phyloP scores from a whole-genome alignment of 2,797 vertebrate species.

The Apogon hyalosoma region DNA sequence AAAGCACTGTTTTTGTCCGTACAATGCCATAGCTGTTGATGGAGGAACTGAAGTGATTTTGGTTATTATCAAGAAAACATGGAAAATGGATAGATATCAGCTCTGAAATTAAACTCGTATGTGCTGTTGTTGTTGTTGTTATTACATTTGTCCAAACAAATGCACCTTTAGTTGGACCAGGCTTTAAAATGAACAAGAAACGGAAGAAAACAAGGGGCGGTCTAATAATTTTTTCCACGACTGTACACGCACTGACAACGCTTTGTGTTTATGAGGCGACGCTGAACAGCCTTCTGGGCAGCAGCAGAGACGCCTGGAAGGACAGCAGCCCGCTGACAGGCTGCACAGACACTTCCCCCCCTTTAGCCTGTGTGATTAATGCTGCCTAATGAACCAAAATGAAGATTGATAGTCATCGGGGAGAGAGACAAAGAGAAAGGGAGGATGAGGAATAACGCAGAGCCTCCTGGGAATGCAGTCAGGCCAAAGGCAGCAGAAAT shows the following conservation, averaged over 20 bases:
- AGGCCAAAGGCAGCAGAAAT: slow-evolving; percentile 27
- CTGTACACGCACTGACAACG: slow-evolving; percentile 17
- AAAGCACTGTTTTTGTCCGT: too few species aligned
- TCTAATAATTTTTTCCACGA: neutral
- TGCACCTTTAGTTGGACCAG: too few species aligned
- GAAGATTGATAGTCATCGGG: slow-evolving; percentile 67
- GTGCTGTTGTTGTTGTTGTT: too few species aligned
- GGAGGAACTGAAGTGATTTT: too few species aligned
- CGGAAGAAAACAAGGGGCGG: too few species aligned
- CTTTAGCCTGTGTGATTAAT: slow-evolving; percentile 63
- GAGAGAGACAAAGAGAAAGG: slow-evolving; percentile 26
- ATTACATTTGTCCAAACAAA: too few species aligned
- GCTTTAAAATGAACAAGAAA: too few species aligned
- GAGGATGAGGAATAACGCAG: slow-evolving; percentile 24
- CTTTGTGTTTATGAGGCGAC: slow-evolving; percentile 37
- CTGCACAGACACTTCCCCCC: slow-evolving; percentile 46
- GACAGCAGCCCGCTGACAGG: slow-evolving; percentile 48
- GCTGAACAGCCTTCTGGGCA: slow-evolving; percentile 18
- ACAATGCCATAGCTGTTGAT: too few species aligned
- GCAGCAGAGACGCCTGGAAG: slow-evolving; percentile 3
- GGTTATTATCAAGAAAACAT: too few species aligned
- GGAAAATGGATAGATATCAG: too few species aligned
- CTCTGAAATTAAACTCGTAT: too few species aligned
- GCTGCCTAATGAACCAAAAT: slow-evolving; percentile 65
- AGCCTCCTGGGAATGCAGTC: slow-evolving; percentile 24